phyloP scores from a whole-genome alignment of 2,888 invertebrate species.

The Chorisops tibialis region DNA sequence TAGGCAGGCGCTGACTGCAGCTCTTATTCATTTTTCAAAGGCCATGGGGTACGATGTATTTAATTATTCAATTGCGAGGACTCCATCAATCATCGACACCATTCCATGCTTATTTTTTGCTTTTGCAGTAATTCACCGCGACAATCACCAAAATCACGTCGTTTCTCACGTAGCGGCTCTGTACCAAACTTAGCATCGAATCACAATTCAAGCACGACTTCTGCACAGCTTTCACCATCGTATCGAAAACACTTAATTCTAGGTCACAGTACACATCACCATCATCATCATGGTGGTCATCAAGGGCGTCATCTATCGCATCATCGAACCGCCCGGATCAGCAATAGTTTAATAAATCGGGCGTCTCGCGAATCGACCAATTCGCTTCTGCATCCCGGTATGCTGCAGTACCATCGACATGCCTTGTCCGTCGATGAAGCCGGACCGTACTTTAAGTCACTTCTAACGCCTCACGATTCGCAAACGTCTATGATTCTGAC shows the following conservation, averaged over 20 bases:
- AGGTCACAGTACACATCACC: constrained; percentile 48
- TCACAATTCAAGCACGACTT: constrained; percentile 29
- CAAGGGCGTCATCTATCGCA: constrained; percentile 45
- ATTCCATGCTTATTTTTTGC: too few relatives aligned
- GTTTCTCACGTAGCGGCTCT: constrained; percentile 57
- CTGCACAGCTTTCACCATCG: constrained; percentile 40
- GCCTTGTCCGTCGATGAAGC: constrained; percentile 81
- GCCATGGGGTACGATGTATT: constrained; percentile 40
- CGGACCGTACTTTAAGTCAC: constrained; percentile 47
- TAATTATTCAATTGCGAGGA: too few relatives aligned
- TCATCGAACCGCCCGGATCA: constrained; percentile 42
- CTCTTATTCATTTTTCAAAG: constrained; percentile 53
- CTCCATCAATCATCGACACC: too few relatives aligned
- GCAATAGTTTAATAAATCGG: constrained; percentile 48
- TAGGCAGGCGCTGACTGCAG: constrained; percentile 53
- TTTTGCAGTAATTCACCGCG: constrained; percentile 45
- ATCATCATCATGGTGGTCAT: constrained; percentile 37
- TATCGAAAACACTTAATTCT: constrained; percentile 43
- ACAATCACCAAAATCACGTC: constrained; percentile 45
- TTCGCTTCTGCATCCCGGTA: constrained; percentile 58
- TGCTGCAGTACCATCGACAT: constrained; percentile 65
- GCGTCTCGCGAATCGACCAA: constrained; percentile 48
- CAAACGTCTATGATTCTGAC: constrained; percentile 31
- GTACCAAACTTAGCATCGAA: constrained; percentile 56
- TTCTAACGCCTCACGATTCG: constrained; percentile 30